Base-by-base conservation (phyloP, 2,797 vertebrate species). In the Pangasius krempfi region DNA sequence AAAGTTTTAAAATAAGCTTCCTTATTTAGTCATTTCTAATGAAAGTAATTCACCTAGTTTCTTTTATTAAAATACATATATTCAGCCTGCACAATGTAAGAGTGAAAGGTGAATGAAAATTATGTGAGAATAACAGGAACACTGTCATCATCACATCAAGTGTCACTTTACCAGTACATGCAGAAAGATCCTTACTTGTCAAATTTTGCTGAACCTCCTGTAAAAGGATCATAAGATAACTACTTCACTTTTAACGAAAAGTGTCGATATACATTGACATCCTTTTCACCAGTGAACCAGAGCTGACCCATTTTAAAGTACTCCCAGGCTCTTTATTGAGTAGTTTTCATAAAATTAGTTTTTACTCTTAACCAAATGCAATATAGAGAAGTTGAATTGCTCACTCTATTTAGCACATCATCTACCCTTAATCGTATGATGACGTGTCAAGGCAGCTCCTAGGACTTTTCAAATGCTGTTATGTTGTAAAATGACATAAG, bases 251-350 rank as follows among this genome's bases (percentile, higher is more conserved):
- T 30, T 50, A 30, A 50, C 44, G 16, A 52, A 68, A 84, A 66
- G 18, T n/a, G 27, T 60, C 79, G 40, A 73, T 60, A 79, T 54
- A 66, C n/a, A 27, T 54, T 62, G 50, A 72, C 64, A 86, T 86
- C 73, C 58, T 76, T 76, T 89, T 87, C 88, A 89, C 88, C 91
- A 84, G 72, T 52, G 52, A 66, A 66, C 82, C 66, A 22, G 47
- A 86, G 56, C 85, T 66, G 44, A 89, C 84, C 83, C 78, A 22
- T 62, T 70, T 47, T 90, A 40, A 89, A 91, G 86, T 86, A 88
- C 86, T 84, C 84, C 86, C 58, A 12, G 56, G 16, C 33, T 30
- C 40, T 44, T 70, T 84, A 84, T 70, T 40, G n/a, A 80, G 37
- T 9, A 83, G 5, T 83, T 64, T 64, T 44, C 5, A 62, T 44